Evolutionary conservation across 2,797 vertebrate genomes (phyloP), one percentile per base, ranked within the genome.

Genomic region (Sylvia borin): DNA sequence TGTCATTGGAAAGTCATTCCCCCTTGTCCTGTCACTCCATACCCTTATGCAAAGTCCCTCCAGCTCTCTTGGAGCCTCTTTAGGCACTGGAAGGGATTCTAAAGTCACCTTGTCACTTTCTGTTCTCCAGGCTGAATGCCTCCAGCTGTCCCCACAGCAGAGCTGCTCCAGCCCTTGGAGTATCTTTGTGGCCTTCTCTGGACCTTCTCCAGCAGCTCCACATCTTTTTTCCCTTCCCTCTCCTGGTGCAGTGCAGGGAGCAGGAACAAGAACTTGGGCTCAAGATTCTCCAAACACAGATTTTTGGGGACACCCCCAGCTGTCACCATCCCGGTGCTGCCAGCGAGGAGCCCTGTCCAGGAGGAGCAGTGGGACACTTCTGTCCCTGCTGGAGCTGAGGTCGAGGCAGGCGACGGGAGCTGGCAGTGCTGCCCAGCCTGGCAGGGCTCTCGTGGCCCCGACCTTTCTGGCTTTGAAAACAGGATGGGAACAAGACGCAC

Each of bases 381-480:
- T 15, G 40, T 84, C 62, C 85, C 47, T 1, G 5, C 29, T 1
- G 3, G 25, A 68, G 47, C 71, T 0, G 27, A 78, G 73, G 51
- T 32, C 1, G 0, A 80, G 71, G 36, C 27, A 9, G 62, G 75
- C 13, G 0, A 29, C 0, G 0, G 50, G 87, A 95, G 89, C 93
- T 95, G 95, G 89, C 92, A 91, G 88, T 15, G 71, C 86, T 31
- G 60, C 71, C 51, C 71, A 66, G 67, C 87, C 80, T 85, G 88
- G 91, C 91, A 87, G 43, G 43, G 64, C 73, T 74, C 53, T 38
- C 1, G 0, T 0, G 4, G 79, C 91, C 94, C 88, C 48, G 82
- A 94, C 92, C 93, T 68, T 82, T 50, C 72, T 40, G 84, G 62
- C 89, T 95, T 89, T 92, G 89, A 74, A 91, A 94, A 85, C 90